Conservation (phyloP, 2,113 vertebrate genomes). For the Siniperca knerii region DNA sequence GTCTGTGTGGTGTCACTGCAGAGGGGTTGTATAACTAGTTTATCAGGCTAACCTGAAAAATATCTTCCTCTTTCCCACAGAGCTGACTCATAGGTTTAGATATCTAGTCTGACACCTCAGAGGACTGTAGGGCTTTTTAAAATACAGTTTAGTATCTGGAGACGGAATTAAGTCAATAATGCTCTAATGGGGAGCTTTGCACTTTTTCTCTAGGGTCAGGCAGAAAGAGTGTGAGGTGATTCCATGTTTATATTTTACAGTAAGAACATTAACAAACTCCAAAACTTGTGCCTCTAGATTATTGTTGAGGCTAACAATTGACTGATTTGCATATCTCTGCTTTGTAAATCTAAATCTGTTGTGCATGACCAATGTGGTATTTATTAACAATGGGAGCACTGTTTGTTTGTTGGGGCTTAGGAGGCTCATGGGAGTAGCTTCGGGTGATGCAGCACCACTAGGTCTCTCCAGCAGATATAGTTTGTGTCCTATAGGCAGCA, state of each 20-base stretch:
- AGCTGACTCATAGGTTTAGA: constrained; percentile 16
- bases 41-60: constrained; percentile 27
- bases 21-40: constrained; percentile 20
- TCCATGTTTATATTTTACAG: constrained; percentile 5
- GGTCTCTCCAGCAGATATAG: constrained; percentile 10
- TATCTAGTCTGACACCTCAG: neutral
- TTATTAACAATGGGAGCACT: constrained; percentile 50
- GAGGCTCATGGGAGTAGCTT: constrained; percentile 50
- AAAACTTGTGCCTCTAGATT: constrained; percentile 18
- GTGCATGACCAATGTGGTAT: constrained; percentile 60
- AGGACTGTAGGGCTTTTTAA: neutral
- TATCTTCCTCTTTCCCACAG: constrained; percentile 13
- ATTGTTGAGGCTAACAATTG: constrained; percentile 13
- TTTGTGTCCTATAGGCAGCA: constrained; percentile 15
- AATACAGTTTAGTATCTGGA: neutral
- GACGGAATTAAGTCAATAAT: constrained; percentile 3
- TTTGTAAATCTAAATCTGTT: constrained; percentile 58
- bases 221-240: neutral
- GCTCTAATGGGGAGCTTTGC: neutral
- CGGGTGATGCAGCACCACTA: constrained; percentile 20
- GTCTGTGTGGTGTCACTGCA: neutral
- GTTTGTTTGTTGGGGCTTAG: constrained; percentile 58
- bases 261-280: constrained; percentile 29
- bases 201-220: neutral
- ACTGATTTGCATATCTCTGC: constrained; percentile 48